Evolutionary conservation across 2,113 vertebrate genomes (phyloP).

Genomic region (Caranx melampygus): DNA sequence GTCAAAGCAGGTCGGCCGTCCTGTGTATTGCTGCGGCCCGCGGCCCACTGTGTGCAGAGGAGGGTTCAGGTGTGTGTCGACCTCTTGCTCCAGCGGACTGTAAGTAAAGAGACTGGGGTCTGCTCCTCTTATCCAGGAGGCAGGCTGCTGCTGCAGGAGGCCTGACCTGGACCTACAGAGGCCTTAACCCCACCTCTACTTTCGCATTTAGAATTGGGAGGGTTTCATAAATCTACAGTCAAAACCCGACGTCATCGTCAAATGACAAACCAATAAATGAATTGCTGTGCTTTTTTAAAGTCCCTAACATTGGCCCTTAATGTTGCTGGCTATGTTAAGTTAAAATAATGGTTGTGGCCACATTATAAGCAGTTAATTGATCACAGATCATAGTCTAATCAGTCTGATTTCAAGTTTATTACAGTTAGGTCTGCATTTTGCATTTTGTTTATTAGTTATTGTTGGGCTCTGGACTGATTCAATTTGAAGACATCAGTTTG

Average conservation of each 20-base stretch:
- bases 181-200: constrained; percentile 38
- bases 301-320: neutral
- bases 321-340: neutral
- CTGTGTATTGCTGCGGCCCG: constrained; percentile 70
- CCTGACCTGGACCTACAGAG: constrained; percentile 50
- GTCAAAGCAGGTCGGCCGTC: constrained; percentile 76
- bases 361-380: neutral
- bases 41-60: constrained; percentile 55
- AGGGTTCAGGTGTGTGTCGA: constrained; percentile 81
- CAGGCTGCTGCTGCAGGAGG: constrained; percentile 60
- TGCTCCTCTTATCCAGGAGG: constrained; percentile 66
- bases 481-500: neutral
- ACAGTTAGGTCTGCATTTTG: neutral
- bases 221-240: constrained; percentile 7
- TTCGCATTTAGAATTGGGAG: constrained; percentile 27
- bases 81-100: constrained; percentile 78
- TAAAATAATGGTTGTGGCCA: neutral
- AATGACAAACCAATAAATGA: constrained; percentile 47
- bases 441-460: neutral
- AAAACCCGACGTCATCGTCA: neutral
- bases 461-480: neutral
- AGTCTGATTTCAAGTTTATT: neutral
- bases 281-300: neutral
- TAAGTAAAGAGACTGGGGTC: constrained; percentile 79
- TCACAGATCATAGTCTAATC: neutral